Base-by-base conservation (phyloP, 1,140 invertebrate species). In the Frieseomelitta varia region DNA sequence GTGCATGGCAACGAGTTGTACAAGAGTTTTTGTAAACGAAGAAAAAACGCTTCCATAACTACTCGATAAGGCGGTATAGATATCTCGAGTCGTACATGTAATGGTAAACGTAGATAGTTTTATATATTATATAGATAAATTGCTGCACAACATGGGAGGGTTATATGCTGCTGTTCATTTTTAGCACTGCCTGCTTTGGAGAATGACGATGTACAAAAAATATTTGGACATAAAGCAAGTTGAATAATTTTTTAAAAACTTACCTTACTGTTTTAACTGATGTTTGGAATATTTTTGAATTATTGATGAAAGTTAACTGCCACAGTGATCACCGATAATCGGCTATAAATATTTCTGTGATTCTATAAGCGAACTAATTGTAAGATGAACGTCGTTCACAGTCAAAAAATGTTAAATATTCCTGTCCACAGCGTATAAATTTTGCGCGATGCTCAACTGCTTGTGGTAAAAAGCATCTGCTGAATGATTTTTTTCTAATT, bases 1-100 rank as follows among this genome's bases (percentile, higher is more conserved):
- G 39, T 47, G 39, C 39, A 8, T 47, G 8, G 39, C 39, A 47
- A 47, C 39, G 39, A 47, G 39, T 47, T 10, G 8, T 47, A 6
- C 39, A 47, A n/a, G n/a, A 39, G 39, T 39, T 39, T 39, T 39
- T 39, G 34, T 1, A 12, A 2, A 30, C 72, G 4, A 24, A 73
- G 77, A 86, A 90, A 84, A 88, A 90, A 85, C 85, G 72, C 47
- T 80, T 76, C 84, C 77, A 73, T 75, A 72, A 77, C 78, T 69
- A 79, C 79, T 61, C 88, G 92, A 94, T 94, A 94, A 93, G 90
- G 55, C 78, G 84, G 78, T 72, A 90, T 91, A 92, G 90, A 91
- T 89, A 79, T 91, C 83, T 88, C 77, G 91, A 91, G 92, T 89
- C 87, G 75, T 53, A 61, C 56, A 84, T 56, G 81, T 84, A 91